A percentile compares a stretch with the other conserved stretches of the same genome.
These are phyloP conservation scores for Rambutsinella grinnellia DNA, from an alignment of 2,888 invertebrate species.

Conservation along the genomic window DNA sequence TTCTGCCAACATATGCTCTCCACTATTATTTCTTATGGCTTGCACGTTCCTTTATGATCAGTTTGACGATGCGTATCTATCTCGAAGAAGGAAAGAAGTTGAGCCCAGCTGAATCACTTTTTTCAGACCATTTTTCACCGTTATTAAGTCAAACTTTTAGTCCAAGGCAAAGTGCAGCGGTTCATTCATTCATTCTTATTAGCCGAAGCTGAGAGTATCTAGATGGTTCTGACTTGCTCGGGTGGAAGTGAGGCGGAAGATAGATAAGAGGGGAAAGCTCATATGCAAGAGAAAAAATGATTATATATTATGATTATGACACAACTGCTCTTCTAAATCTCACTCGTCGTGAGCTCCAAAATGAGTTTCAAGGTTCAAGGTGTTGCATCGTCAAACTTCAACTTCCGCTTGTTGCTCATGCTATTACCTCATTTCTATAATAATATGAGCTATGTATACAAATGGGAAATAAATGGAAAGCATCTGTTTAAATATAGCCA, in stretches of 20 bases:
- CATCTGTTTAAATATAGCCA: too few species aligned
- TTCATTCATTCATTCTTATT: constrained; percentile 36
- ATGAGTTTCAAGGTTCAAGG: constrained; percentile 37
- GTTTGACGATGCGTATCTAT: constrained; percentile 17
- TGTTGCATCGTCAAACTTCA: neutral
- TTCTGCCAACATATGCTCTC: neutral
- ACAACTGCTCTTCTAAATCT: neutral
- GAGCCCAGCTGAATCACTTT: constrained; percentile 21
- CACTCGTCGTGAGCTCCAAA: too few species aligned
- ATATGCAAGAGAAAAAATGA: neutral
- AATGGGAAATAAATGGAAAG: constrained; percentile 3
- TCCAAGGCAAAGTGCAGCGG: constrained; percentile 36
- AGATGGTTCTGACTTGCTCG: too few species aligned
- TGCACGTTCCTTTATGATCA: neutral
- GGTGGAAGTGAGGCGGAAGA: too few species aligned
- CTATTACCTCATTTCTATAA: neutral
- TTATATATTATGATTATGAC: constrained; percentile 4
- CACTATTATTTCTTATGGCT: neutral
- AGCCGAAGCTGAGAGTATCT: neutral
- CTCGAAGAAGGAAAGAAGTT: neutral
- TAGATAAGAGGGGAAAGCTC: too few species aligned
- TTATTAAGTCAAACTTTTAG: neutral
- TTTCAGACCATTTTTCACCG: constrained; percentile 9
- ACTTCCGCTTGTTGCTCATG: neutral
- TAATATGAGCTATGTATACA: neutral